phyloP scores from a whole-genome alignment of 2,797 vertebrate genomes.

The Tenualosa thibaudeaui region DNA sequence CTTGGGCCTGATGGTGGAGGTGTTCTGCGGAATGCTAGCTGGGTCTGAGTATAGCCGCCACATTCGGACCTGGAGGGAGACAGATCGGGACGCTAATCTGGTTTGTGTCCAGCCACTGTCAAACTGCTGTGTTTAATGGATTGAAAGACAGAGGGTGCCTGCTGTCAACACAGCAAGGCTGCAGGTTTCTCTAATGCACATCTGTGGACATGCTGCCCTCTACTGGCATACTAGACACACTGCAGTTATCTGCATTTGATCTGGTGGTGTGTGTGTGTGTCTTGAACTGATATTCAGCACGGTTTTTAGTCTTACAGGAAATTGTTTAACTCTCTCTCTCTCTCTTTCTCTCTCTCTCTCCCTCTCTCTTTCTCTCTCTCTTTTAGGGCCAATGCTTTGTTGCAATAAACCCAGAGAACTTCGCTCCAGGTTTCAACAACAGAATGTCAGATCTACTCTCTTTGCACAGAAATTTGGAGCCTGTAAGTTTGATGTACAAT shows the following conservation, averaged over 20 bases:
- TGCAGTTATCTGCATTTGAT: neutral
- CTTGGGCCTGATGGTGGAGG: constrained; percentile 78
- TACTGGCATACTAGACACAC: constrained; percentile 1
- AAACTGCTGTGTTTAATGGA: neutral
- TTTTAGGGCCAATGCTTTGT: constrained; percentile 79
- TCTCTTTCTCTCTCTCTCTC: neutral
- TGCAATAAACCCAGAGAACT: constrained; percentile 74
- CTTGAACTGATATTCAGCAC: too few species aligned
- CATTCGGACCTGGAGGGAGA: constrained; percentile 75
- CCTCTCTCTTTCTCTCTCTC: neutral
- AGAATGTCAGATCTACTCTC: constrained; percentile 75
- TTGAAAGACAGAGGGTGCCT: neutral
- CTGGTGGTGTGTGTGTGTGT: too few species aligned
- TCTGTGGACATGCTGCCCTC: constrained; percentile 28
- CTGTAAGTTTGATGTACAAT: constrained; percentile 67
- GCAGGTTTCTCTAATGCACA: neutral
- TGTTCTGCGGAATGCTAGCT: constrained; percentile 76
- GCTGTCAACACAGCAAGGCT: neutral
- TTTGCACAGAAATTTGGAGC: constrained; percentile 68
- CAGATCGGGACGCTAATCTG: constrained; percentile 70
- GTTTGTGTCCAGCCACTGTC: constrained; percentile 49
- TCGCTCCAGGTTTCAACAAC: constrained; percentile 69
- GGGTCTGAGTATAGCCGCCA: constrained; percentile 73
- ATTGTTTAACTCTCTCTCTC: neutral
- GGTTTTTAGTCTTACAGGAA: too few species aligned